Evolutionary conservation across 2,797 vertebrate species (phyloP), one percentile per base, ranked within the genome.

Genomic region (Denticeps clupeoides): DNA sequence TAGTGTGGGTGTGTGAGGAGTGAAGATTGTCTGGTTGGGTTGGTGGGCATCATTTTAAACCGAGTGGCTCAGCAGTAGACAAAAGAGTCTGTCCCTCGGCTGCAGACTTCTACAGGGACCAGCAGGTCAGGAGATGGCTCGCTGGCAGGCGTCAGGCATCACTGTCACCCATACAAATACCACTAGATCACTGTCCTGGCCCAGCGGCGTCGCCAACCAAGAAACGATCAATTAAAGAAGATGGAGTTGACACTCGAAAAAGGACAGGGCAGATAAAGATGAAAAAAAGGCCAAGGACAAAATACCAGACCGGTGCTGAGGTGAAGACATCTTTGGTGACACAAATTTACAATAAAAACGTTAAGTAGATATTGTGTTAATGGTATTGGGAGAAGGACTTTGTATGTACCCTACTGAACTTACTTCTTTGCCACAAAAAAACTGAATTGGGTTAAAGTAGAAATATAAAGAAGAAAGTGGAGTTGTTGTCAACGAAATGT

Each of bases 1-100:
- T 6, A 35, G 35, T 32, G 32, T 53, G 58, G 58, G 47, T 51
- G 33, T 50, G 37, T 48, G 53, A 31, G 43, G 26, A 41, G 15
- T 9, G 38, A 52, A 44, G 41, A 53, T 53, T 47, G 46, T 25
- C 7, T 41, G 35, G 44, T 28, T 31, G 31, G 6, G 5, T 15
- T 31, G 33, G 31, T 7, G 7, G 16, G 32, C 31, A 28, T 31
- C n/a, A n/a, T n/a, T n/a, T n/a, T n/a, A n/a, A n/a, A n/a, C n/a
- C n/a, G n/a, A n/a, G n/a, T n/a, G n/a, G n/a, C n/a, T n/a, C n/a
- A n/a, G n/a, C n/a, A n/a, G n/a, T n/a, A n/a, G n/a, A n/a, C n/a
- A n/a, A n/a, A n/a, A n/a, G n/a, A n/a, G n/a, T n/a, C n/a, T n/a
- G n/a, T n/a, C n/a, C n/a, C n/a, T n/a, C n/a, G n/a, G n/a, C n/a